Evolutionary conservation across 2,888 invertebrate genomes (phyloP).

Genomic region (Phasia obesa): DNA sequence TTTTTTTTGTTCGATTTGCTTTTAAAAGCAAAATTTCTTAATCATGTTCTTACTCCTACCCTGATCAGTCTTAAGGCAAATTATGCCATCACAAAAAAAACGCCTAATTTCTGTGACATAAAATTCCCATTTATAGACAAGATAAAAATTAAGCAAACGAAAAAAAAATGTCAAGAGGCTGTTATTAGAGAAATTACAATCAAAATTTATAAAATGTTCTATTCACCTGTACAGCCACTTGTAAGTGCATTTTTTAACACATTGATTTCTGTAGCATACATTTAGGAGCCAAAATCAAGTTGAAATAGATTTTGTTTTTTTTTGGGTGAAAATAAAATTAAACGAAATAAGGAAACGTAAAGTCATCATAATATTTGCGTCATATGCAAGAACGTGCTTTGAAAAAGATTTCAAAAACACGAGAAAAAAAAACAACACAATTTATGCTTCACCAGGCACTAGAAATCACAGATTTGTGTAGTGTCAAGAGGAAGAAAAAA

Average conservation of each 20-base stretch:
- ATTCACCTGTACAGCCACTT: slow-evolving; percentile 26
- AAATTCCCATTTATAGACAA: slow-evolving; percentile 26
- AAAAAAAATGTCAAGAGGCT: slow-evolving; percentile 24
- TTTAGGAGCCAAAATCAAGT: slow-evolving; percentile 23
- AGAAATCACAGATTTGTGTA: slow-evolving; percentile 53
- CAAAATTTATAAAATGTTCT: slow-evolving; percentile 50
- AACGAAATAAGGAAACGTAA: slow-evolving; percentile 54
- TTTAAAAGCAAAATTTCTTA: slow-evolving; percentile 58
- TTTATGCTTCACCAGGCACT: slow-evolving; percentile 67
- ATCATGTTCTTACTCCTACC: too few species aligned
- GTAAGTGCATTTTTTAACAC: slow-evolving; percentile 13
- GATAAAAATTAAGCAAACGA: neutral
- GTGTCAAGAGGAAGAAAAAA: neutral
- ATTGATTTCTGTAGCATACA: slow-evolving; percentile 16
- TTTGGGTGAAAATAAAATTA: slow-evolving; percentile 46
- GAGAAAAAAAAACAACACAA: slow-evolving; percentile 37
- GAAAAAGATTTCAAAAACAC: slow-evolving; percentile 17
- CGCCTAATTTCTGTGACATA: neutral
- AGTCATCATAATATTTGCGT: slow-evolving; percentile 65
- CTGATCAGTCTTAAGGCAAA: too few species aligned
- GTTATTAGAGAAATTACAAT: slow-evolving; percentile 48
- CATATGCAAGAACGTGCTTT: slow-evolving; percentile 63
- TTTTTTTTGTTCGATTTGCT: slow-evolving; percentile 20
- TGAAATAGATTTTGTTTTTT: slow-evolving; percentile 19
- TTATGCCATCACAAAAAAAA: too few species aligned